Evolutionary conservation across 2,888 invertebrate species (phyloP).

Genomic region (Pardosa pseudoannulata): DNA sequence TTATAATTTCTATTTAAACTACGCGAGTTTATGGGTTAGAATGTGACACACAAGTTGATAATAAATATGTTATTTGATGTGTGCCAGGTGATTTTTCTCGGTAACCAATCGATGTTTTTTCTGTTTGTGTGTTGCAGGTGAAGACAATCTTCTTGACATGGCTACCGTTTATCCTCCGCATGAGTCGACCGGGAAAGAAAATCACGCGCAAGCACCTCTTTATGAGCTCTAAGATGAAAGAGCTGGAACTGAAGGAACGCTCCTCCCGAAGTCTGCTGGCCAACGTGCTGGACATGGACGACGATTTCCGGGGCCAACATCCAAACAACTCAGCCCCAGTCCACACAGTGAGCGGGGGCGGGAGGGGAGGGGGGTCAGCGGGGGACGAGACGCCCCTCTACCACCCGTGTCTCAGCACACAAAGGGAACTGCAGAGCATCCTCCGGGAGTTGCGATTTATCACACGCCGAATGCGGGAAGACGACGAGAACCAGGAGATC

Average conservation of each 20-base stretch:
- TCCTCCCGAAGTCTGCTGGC: slow-evolving; percentile 95
- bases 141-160: slow-evolving; percentile 96
- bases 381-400: slow-evolving; percentile 69
- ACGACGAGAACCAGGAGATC: slow-evolving; percentile 94
- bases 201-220: slow-evolving; percentile 88
- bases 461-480: slow-evolving; percentile 94
- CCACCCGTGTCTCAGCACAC: slow-evolving; percentile 67
- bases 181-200: slow-evolving; percentile 96
- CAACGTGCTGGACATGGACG: slow-evolving; percentile 97
- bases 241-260: slow-evolving; percentile 92
- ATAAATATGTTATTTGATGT: too few species aligned
- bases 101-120: too few species aligned
- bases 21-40: too few species aligned
- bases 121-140: slow-evolving; percentile 82
- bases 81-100: too few species aligned
- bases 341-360: slow-evolving; percentile 76
- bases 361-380: slow-evolving; percentile 40
- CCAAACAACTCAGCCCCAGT: slow-evolving; percentile 34
- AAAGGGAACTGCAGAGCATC: slow-evolving; percentile 92
- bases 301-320: slow-evolving; percentile 84
- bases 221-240: slow-evolving; percentile 83
- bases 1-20: too few species aligned
- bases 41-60: too few species aligned
- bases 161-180: slow-evolving; percentile 97
- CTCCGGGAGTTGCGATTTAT: slow-evolving; percentile 95